phyloP scores from a whole-genome alignment of 30 jellyfish, hydroid and myxozoan species.

The Catostylus mosaicus region DNA sequence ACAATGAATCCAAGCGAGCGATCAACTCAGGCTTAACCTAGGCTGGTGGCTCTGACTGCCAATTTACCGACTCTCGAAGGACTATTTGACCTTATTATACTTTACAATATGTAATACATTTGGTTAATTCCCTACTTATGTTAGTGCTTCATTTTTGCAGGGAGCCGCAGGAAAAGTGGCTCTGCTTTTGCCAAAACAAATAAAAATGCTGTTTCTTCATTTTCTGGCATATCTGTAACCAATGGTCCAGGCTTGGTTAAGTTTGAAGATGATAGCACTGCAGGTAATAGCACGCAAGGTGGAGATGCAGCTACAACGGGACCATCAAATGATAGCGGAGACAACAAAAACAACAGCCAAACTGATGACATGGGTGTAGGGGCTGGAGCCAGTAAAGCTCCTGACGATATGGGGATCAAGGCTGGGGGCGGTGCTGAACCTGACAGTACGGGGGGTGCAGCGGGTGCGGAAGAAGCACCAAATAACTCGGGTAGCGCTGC shows the following conservation, averaged over 20 bases:
- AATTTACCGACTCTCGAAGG: no score
- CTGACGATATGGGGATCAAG: constrained; percentile 22
- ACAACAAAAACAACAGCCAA: neutral
- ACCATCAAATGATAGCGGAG: neutral
- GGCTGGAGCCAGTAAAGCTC: neutral
- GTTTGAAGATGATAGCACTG: neutral
- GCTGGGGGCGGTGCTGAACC: constrained; percentile 38
- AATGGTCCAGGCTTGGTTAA: neutral
- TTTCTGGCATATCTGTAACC: neutral
- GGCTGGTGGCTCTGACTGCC: no score
- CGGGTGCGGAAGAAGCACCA: constrained; percentile 20
- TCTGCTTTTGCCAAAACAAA: neutral
- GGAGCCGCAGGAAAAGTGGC: neutral
- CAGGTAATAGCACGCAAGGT: neutral
- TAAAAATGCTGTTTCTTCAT: neutral
- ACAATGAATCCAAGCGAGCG: no score
- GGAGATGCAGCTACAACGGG: neutral
- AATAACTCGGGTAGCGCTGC: constrained; percentile 8
- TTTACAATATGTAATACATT: no score
- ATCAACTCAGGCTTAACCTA: no score
- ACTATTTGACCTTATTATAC: no score
- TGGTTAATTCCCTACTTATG: no score
- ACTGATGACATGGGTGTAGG: constrained; percentile 8
- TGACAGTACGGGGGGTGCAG: constrained; percentile 17
- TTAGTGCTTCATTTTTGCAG: neutral